Evolutionary conservation across 2,888 invertebrate genomes (phyloP), one percentile per base, ranked within the genome.

Genomic region (Nemotelus nigrinus): DNA sequence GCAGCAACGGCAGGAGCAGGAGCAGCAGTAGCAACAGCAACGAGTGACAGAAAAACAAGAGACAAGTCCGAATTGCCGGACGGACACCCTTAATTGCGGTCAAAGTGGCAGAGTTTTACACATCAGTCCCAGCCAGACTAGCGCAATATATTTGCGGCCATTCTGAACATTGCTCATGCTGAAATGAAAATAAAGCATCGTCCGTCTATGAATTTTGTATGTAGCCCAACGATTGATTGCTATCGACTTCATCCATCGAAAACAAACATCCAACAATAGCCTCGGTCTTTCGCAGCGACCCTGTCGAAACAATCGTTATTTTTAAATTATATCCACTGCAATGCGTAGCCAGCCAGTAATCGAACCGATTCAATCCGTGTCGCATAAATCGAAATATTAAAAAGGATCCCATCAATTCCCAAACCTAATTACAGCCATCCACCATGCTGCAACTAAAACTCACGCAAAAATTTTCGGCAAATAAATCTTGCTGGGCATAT

Each of bases 381-480:
- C 4, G 70, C 10, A 70, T 53, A 53, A 70, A 70, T 55, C 70
- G 55, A 44, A 70, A 78, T 44, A 77, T 44, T 68, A 78, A 78
- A 78, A 78, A 45, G 45, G 74, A 78, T 65, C 65, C 64, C 74
- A 78, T 78, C 78, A 72, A 72, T 74, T 74, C 65, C 78, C 67
- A 72, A 72, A 74, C 72, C 78, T 78, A 78, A 78, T 78, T 78
- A 78, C 78, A 78, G 44, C 3, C 45, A 25, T 25, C 25, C 25
- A 25, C 25, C 25, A 2, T 4, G 70, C 70, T 43, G 43, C 43
- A 55, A 43, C 70, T 70, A 70, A 70, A 70, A 70, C 55, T 70
- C 70, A 55, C 70, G 70, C 70, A 70, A 55, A 67, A 65, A 48
- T 50, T 39, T 50, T 68, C 41, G 8, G 48, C 64, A 3, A 68